Conservation (phyloP, 1,140 invertebrate genomes). For the Cydia amplana region DNA sequence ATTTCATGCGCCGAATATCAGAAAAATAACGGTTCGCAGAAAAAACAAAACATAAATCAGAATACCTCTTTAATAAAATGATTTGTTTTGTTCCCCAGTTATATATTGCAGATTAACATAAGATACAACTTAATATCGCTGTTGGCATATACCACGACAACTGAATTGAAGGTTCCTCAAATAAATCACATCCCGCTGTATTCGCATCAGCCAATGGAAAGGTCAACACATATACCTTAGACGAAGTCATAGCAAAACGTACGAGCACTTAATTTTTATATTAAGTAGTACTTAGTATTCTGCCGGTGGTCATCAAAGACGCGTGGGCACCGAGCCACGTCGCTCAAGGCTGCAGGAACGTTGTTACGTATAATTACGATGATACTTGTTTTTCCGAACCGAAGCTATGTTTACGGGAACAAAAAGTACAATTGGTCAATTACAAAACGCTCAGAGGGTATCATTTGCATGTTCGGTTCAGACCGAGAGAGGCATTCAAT, state of each 20-base stretch:
- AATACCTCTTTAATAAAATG: too few relatives aligned
- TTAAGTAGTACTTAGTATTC: slow-evolving; percentile 1
- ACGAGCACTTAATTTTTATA: too few relatives aligned
- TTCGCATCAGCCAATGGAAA: neutral
- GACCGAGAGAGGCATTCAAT: neutral
- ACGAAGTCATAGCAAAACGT: too few relatives aligned
- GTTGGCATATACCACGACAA: too few relatives aligned
- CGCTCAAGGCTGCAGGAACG: neutral
- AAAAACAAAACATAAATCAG: too few relatives aligned
- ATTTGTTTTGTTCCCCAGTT: too few relatives aligned
- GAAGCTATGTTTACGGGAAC: slow-evolving; percentile 1
- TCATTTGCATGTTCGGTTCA: neutral
- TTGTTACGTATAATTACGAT: neutral
- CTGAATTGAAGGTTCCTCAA: too few relatives aligned
- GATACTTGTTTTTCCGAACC: slow-evolving; percentile 4
- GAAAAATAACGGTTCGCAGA: too few relatives aligned
- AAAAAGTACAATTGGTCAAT: slow-evolving; percentile 25
- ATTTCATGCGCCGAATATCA: too few relatives aligned
- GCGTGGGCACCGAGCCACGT: neutral
- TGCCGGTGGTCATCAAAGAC: neutral
- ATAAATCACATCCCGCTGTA: too few relatives aligned
- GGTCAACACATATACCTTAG: neutral
- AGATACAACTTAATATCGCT: too few relatives aligned
- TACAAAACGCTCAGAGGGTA: slow-evolving; percentile 2
- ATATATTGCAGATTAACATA: too few relatives aligned